Evolutionary conservation across 2,888 invertebrate species (phyloP).

Genomic region (Itoplectis maculator): DNA sequence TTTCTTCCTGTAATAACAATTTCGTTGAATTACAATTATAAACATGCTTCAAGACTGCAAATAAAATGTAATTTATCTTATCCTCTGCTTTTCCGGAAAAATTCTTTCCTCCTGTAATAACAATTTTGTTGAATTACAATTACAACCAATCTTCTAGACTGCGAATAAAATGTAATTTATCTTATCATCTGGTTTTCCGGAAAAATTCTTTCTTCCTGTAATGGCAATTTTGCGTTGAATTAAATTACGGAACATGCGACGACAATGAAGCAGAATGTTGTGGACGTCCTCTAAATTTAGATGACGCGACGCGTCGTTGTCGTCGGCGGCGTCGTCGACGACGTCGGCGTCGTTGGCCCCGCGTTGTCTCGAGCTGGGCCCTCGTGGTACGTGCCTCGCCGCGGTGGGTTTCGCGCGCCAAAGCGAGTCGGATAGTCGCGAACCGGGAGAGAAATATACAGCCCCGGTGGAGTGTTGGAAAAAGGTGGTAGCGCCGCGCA

Average conservation of each 20-base stretch:
- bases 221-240: background rate
- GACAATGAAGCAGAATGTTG: slow-evolving; percentile 36
- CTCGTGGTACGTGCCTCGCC: slow-evolving; percentile 47
- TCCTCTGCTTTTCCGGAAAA: too few species aligned
- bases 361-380: slow-evolving; percentile 45
- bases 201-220: background rate
- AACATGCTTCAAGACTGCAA: too few species aligned
- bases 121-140: too few species aligned
- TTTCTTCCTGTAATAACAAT: background rate
- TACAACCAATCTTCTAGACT: too few species aligned
- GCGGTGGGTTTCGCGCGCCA: slow-evolving; percentile 28
- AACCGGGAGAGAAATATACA: slow-evolving; percentile 24
- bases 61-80: too few species aligned
- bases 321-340: slow-evolving; percentile 63
- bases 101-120: too few species aligned
- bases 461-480: background rate
- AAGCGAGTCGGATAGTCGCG: slow-evolving; percentile 25
- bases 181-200: background rate
- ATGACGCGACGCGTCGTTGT: slow-evolving; percentile 65
- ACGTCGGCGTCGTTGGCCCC: slow-evolving; percentile 47
- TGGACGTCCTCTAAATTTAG: slow-evolving; percentile 64
- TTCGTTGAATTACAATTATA: too few species aligned
- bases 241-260: slow-evolving; percentile 8
- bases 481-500: slow-evolving; percentile 26
- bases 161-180: too few species aligned